Evolutionary conservation across 2,888 invertebrate species (phyloP).

Genomic region (Hemicrepidius hirtus): DNA sequence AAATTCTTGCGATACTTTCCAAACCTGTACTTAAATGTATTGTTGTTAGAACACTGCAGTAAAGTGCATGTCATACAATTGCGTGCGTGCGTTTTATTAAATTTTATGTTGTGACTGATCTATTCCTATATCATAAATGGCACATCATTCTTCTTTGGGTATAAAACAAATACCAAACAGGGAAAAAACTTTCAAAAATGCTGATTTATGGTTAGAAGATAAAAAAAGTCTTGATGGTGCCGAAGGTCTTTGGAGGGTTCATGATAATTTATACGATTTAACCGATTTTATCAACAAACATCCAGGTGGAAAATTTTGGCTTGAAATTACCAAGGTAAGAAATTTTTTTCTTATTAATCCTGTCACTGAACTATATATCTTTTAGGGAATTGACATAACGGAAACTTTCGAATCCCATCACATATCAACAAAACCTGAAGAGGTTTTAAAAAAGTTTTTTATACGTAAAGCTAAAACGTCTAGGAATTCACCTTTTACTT

Average conservation of each 20-base stretch:
- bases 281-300: conserved; percentile 85
- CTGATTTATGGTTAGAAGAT: conserved; percentile 29
- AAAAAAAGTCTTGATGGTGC: conserved; percentile 77
- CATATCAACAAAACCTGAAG: conserved; percentile 74
- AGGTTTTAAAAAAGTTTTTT: conserved; percentile 79
- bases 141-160: background rate
- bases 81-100: no score
- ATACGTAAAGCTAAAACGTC: conserved; percentile 78
- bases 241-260: conserved; percentile 85
- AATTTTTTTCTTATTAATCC: conserved; percentile 64
- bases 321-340: conserved; percentile 79
- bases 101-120: no score
- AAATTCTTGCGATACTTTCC: no score
- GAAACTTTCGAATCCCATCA: conserved; percentile 87
- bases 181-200: conserved; percentile 9
- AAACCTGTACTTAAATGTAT: no score
- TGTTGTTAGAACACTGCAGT: no score
- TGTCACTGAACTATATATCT: no score
- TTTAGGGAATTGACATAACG: conserved; percentile 75
- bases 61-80: no score
- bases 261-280: conserved; percentile 88
- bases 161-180: conserved; percentile 11
- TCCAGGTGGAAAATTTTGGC: conserved; percentile 90
- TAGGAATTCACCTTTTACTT: conserved; percentile 83
- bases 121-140: background rate